Base-by-base conservation (phyloP, 2,888 invertebrate genomes). In the Oasisia sp. region DNA sequence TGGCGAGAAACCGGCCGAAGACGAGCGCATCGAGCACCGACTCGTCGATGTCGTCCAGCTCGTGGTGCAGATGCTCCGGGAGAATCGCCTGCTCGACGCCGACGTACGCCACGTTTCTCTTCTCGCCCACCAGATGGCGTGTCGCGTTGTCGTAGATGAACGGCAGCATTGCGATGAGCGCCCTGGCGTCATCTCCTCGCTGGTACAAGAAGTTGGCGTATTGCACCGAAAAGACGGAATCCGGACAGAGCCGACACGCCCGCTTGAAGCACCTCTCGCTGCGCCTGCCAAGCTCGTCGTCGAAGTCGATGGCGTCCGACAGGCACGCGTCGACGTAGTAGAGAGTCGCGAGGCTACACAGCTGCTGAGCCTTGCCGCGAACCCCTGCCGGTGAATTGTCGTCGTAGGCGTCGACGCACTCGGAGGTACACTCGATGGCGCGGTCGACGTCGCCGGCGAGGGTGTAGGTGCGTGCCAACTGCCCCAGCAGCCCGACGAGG, bases 301-400 rank as follows among this genome's bases (percentile, higher is more conserved):
- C 95, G 32, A 95, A 94, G 27, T 95, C 95, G 1, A 95, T 93
- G 90, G 95, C 95, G 50, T 96, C 95, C 56, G 95, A 94, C 44
- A 96, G 94, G 92, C 95, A 96, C 8, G 95, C 95, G 93, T 96
- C 96, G 9, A 96, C 95, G 93, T 96, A 95, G 93, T 95, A 96
- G 93, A 96, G 95, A n/a, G 95, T 95, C 32, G 95, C 96, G 74
- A 96, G 94, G 92, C 95, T 95, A 32, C 95, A 95, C 89, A 96
- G 93, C 0, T 95, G 95, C 32, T 94, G 93, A 50, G 95, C 95
- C 94, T 96, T 95, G 56, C 95, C 96, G 12, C 95, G 94, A 1
- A 89, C 74, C 45, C 92, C 89, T n/a, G 95, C 95, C 32, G 95
- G 94, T 45, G 94, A 92, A 8, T 95, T 95, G 93, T 96, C 96